Evolutionary conservation across 2,888 invertebrate species (phyloP), one percentile per base, ranked within the genome.

Genomic region (Dione juno): DNA sequence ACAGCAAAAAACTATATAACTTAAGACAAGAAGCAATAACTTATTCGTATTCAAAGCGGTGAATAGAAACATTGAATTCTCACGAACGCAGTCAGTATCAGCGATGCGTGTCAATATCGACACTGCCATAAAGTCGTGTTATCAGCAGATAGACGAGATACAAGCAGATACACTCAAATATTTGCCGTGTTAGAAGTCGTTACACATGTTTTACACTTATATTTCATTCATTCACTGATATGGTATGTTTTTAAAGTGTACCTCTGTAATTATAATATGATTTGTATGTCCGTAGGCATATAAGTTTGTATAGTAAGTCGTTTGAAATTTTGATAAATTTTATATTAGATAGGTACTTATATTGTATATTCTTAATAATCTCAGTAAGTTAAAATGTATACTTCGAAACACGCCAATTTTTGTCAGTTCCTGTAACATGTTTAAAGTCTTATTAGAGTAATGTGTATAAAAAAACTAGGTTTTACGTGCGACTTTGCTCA

Each of bases 121-220:
- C 82, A 84, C 81, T 80, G 77, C 78, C 82, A 74, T 77, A 78
- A 77, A 76, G 74, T 73, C 74, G 78, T 81, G 82, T 87, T 90
- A 89, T 88, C 87, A 75, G 71, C 70, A 73, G 84, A 84, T 83
- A 84, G 79, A 78, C 75, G 75, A 78, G 80, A 81, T 79, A 84
- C 82, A 84, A 84, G 85, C 77, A 84, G 79, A 82, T 79, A 78
- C 77, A 79, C 74, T 75, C 84, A 86, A 84, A 89, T 89, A 88
- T 89, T 89, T 86, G 82, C 82, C 77, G 77, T 79, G 79, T 80
- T 75, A 75, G 78, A 77, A 80, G 81, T 81, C 78, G 80, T 80
- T 75, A 87, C 84, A 84, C 84, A 84, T 88, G 88, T 88, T 86
- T 82, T 82, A 88, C 88, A 86, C 78, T 83, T 77, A 81, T 82